Conservation (phyloP, 2,797 vertebrate genomes). For the Antennarius maculatus region DNA sequence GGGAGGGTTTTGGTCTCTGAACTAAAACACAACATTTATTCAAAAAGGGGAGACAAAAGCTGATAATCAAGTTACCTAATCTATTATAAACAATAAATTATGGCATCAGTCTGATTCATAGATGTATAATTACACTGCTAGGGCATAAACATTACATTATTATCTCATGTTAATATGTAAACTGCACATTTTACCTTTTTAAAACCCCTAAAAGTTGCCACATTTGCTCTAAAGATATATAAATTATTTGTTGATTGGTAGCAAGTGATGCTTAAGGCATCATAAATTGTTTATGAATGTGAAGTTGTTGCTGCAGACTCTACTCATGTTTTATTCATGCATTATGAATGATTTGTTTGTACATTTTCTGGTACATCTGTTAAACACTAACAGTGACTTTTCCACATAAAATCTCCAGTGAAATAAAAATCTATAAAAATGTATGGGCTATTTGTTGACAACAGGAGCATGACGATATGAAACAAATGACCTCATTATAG, state of each 20-base stretch:
- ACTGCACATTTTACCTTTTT: neutral
- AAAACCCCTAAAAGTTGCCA: neutral
- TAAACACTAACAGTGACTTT: conserved; percentile 16
- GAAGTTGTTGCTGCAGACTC: conserved; percentile 34
- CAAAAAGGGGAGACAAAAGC: conserved; percentile 13
- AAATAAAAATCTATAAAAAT: neutral
- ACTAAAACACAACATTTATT: conserved; percentile 21
- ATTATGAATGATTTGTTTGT: conserved; percentile 44
- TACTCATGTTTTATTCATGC: conserved; percentile 37
- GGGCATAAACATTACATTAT: neutral
- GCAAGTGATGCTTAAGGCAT: conserved; percentile 33
- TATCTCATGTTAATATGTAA: neutral
- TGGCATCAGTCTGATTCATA: neutral
- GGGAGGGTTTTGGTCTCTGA: conserved; percentile 43
- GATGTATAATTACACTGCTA: neutral
- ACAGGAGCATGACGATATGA: neutral
- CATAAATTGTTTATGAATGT: conserved; percentile 39
- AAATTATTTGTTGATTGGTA: conserved; percentile 44
- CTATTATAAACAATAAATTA: neutral
- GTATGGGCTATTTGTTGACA: neutral
- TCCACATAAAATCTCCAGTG: neutral
- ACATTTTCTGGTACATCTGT: conserved; percentile 40
- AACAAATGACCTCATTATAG: neutral
- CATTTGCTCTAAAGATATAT: conserved; percentile 16
- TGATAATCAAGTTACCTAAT: neutral